These are phyloP conservation scores for Hirundo rustica DNA, from an alignment of 2,797 vertebrate species.

Conservation along the genomic window DNA sequence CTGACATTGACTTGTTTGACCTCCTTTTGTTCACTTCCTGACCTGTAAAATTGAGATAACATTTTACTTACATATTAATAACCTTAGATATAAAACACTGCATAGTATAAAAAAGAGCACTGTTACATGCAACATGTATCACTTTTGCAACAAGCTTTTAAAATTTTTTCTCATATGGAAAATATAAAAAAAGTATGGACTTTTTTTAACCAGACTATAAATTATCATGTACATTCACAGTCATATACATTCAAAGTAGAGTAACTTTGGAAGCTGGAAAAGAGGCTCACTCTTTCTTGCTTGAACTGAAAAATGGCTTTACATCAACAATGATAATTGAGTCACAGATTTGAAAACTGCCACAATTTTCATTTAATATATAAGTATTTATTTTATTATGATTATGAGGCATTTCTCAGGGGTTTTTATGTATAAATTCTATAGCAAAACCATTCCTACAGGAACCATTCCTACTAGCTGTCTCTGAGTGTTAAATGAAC, in stretches of 20 bases:
- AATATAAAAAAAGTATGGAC: fast-evolving
- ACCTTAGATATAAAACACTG: neutral
- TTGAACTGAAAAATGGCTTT: neutral
- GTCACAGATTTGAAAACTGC: neutral
- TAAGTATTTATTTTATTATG: neutral
- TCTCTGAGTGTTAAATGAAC: neutral
- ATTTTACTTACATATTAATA: neutral
- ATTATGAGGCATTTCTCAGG: neutral
- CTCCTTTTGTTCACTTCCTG: neutral
- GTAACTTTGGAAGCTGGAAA: neutral
- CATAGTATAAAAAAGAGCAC: neutral
- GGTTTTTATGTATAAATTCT: neutral
- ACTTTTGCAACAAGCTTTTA: neutral
- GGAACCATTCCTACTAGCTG: neutral
- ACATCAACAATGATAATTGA: neutral
- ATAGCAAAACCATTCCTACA: neutral
- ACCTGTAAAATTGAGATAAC: neutral
- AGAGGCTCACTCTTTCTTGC: neutral
- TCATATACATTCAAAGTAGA: neutral
- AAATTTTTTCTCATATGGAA: neutral
- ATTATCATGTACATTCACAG: neutral
- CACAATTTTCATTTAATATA: neutral
- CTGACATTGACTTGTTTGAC: neutral
- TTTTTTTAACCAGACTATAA: neutral
- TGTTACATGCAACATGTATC: neutral